phyloP scores from a whole-genome alignment of 2,888 invertebrate genomes.

The Bellardia pandia region DNA sequence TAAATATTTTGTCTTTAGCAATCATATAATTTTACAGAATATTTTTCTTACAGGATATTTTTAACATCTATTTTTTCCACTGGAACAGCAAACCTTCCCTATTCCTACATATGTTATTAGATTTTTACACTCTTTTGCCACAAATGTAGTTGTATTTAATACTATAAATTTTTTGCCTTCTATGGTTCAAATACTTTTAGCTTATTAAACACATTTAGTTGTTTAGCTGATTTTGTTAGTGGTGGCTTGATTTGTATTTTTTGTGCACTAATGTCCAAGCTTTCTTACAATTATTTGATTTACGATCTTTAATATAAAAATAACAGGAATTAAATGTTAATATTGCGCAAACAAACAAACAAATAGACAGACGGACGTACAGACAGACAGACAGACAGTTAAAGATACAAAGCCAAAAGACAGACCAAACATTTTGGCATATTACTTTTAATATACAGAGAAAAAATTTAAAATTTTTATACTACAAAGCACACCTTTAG shows the following conservation, averaged over 20 bases:
- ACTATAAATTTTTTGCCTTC: background rate
- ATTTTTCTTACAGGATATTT: too few relatives aligned
- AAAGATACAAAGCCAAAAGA: conserved; percentile 13
- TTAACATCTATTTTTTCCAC: too few relatives aligned
- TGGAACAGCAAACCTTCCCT: too few relatives aligned
- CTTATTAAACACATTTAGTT: conserved; percentile 45
- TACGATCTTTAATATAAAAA: conserved; percentile 67
- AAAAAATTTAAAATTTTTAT: conserved; percentile 9
- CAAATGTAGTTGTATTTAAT: background rate
- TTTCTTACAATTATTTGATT: conserved; percentile 72
- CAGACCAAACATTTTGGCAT: conserved; percentile 60
- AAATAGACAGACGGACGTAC: conserved; percentile 21
- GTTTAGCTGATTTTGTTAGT: conserved; percentile 18
- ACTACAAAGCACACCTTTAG: conserved; percentile 57
- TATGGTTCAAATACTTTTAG: conserved; percentile 24
- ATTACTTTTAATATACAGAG: conserved; percentile 49
- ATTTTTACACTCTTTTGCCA: background rate
- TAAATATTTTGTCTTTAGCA: too few relatives aligned
- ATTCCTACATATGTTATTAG: background rate
- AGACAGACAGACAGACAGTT: background rate
- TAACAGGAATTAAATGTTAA: conserved; percentile 73
- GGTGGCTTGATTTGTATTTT: background rate
- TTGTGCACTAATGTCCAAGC: conserved; percentile 41
- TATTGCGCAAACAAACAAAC: conserved; percentile 69
- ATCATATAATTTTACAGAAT: too few relatives aligned